Evolutionary conservation across 2,113 vertebrate genomes (phyloP).

Genomic region (Narcine bancroftii): DNA sequence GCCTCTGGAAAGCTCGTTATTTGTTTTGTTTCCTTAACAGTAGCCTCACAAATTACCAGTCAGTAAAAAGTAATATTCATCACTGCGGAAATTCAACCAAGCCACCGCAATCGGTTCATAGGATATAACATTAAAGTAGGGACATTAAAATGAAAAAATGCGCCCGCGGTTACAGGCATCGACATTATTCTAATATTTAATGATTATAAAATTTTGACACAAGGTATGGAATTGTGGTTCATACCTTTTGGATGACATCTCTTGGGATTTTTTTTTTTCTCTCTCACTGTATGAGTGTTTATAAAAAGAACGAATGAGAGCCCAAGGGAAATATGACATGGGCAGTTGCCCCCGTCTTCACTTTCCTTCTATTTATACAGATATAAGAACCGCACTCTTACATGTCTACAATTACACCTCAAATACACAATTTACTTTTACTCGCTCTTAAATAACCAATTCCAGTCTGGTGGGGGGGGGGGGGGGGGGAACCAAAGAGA

Average conservation of each 20-base stretch:
- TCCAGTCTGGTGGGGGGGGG: too few species aligned
- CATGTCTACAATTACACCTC: neutral
- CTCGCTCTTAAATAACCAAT: conserved; percentile 1
- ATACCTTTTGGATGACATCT: neutral
- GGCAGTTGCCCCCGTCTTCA: neutral
- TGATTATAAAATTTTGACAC: neutral
- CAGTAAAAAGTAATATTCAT: neutral
- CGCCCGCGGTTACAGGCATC: neutral
- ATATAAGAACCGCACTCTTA: neutral
- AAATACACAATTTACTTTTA: too few species aligned
- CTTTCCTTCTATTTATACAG: neutral
- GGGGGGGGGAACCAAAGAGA: too few species aligned
- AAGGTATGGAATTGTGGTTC: neutral
- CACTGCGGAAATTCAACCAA: neutral
- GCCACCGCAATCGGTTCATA: neutral
- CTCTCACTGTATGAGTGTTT: neutral
- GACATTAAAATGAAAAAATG: neutral
- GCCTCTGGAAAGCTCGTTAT: neutral
- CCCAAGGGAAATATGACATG: neutral
- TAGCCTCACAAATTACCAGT: neutral
- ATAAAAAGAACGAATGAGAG: neutral
- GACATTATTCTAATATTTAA: neutral
- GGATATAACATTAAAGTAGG: too few species aligned
- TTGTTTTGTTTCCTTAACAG: neutral
- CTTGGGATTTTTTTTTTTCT: neutral